Evolutionary conservation across 2,797 vertebrate species (phyloP).

Genomic region (Anguilla anguilla): DNA sequence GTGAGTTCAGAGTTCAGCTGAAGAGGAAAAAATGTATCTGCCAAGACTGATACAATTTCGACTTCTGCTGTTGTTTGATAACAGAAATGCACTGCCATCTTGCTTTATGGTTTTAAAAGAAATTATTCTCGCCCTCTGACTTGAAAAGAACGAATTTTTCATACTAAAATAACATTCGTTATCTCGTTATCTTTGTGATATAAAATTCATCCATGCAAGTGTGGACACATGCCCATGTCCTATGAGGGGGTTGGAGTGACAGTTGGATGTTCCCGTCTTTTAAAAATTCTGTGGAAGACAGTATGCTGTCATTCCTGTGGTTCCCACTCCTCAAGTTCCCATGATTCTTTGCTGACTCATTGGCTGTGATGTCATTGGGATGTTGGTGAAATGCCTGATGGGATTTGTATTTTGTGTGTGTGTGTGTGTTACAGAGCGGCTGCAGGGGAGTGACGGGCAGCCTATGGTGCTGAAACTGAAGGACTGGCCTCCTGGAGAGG

Average conservation of each 20-base stretch:
- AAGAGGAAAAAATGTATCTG: neutral
- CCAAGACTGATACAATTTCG: neutral
- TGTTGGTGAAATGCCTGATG: neutral
- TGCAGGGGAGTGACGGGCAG: constrained; percentile 86
- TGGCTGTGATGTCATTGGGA: too few species aligned
- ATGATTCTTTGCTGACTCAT: neutral
- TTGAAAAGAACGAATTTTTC: too few species aligned
- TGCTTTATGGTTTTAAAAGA: too few species aligned
- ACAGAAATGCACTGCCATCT: neutral
- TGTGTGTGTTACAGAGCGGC: constrained; percentile 76
- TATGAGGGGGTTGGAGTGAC: too few species aligned
- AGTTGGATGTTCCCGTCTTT: neutral
- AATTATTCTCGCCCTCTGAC: too few species aligned
- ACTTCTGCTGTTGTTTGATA: neutral
- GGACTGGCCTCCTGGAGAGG: constrained; percentile 97
- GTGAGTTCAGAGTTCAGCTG: constrained; percentile 73
- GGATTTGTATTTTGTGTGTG: neutral
- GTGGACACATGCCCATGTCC: too few species aligned
- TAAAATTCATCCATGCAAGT: neutral
- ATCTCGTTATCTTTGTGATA: neutral
- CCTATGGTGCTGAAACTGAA: constrained; percentile 98
- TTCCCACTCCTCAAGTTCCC: neutral
- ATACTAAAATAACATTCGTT: too few species aligned
- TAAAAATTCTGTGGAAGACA: neutral
- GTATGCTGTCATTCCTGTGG: neutral